These are phyloP conservation scores for Cheumatopsyche charites DNA, from an alignment of 1,140 invertebrate genomes.

Conservation along the genomic window DNA sequence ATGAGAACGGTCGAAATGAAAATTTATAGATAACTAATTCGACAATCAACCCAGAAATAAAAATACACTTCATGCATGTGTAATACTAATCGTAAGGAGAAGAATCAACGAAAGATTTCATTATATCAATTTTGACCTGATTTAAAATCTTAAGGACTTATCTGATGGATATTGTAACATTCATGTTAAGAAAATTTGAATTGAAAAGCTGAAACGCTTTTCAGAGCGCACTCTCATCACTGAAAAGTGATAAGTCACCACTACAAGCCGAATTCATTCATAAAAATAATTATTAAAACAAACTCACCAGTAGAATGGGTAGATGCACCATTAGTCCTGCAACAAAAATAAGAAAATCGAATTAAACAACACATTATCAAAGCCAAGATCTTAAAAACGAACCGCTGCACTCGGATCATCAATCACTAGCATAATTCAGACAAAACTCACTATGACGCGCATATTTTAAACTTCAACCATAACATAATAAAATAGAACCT, in stretches of 20 bases:
- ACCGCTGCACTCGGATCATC: not conserved
- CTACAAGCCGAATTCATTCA: not conserved
- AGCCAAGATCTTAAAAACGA: not conserved
- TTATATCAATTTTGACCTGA: too few relatives aligned
- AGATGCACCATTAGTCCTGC: conserved; percentile 61
- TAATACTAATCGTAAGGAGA: too few relatives aligned
- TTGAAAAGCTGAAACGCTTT: conserved; percentile 2
- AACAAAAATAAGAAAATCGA: conserved; percentile 51
- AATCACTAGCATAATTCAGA: conserved; percentile 7
- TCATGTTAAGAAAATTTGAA: too few relatives aligned
- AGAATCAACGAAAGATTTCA: too few relatives aligned
- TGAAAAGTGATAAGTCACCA: conserved; percentile 13
- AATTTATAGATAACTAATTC: too few relatives aligned
- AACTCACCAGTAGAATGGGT: conserved; percentile 56
- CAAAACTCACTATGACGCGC: not conserved
- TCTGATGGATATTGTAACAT: too few relatives aligned
- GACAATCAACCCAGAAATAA: too few relatives aligned
- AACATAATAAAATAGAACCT: too few relatives aligned
- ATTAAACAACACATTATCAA: not conserved
- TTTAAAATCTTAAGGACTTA: too few relatives aligned
- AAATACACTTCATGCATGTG: too few relatives aligned
- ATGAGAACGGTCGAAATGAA: too few relatives aligned
- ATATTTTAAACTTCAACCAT: too few relatives aligned
- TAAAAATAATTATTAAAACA: not conserved
- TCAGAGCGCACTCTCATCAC: not conserved